Conservation (phyloP, 1,140 invertebrate species). For the Vollenhovia emeryi region DNA sequence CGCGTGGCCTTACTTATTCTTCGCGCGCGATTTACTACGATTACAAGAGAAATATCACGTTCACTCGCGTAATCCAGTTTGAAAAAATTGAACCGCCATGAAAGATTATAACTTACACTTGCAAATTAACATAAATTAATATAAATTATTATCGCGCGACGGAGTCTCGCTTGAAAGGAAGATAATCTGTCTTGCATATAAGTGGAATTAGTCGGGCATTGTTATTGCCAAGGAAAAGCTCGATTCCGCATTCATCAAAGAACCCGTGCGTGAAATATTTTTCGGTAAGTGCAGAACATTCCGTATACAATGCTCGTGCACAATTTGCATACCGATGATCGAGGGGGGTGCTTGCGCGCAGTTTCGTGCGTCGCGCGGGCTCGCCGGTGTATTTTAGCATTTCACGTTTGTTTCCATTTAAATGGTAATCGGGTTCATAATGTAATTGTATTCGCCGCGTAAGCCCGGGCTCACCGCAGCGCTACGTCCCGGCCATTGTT, state of each 20-base stretch:
- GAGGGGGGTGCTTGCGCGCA: conserved; percentile 65
- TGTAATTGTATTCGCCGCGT: conserved; percentile 85
- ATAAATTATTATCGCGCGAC: background rate
- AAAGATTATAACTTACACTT: no score
- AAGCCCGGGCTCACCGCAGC: conserved; percentile 82
- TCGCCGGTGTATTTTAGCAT: conserved; percentile 83
- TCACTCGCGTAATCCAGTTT: background rate
- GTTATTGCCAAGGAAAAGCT: background rate
- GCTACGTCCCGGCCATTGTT: conserved; percentile 81
- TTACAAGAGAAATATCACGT: background rate
- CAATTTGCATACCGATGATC: conserved; percentile 78
- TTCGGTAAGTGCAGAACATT: conserved; percentile 10
- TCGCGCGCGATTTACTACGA: background rate
- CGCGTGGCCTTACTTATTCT: background rate
- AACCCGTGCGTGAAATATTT: conserved; percentile 39
- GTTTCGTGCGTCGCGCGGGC: conserved; percentile 61
- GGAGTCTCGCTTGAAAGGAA: background rate
- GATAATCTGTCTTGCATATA: background rate
- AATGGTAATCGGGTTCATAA: conserved; percentile 86
- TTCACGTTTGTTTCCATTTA: conserved; percentile 86
- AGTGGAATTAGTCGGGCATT: background rate
- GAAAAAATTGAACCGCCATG: background rate
- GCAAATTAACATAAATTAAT: background rate
- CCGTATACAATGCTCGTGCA: conserved; percentile 40
- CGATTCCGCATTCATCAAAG: conserved; percentile 14